Percentiles rank a stretch among this genome's conserved stretches.
Conservation (phyloP, 2,797 vertebrate species). For the Parambassis ranga region DNA sequence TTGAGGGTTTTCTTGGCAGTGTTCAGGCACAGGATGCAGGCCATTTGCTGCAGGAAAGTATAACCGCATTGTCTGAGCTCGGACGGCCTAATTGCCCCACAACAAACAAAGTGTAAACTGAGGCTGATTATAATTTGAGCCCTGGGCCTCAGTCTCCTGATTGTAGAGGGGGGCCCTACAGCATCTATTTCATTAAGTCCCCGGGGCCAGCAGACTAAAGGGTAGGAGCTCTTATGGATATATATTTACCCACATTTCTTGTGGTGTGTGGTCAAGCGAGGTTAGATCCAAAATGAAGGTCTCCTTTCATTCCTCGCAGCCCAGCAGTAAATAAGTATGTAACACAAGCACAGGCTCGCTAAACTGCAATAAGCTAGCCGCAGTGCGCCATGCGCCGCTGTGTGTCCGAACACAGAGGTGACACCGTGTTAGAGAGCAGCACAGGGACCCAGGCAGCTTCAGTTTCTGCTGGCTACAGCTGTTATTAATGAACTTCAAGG, state of each 20-base stretch:
- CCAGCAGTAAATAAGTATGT: constrained; percentile 51
- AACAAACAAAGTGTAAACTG: constrained; percentile 79
- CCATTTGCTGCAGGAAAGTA: constrained; percentile 73
- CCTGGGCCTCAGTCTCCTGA: constrained; percentile 58
- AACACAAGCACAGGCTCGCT: constrained; percentile 20
- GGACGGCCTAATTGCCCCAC: constrained; percentile 72
- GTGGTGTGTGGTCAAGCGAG: constrained; percentile 63
- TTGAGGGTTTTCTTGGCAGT: constrained; percentile 74
- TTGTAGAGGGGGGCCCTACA: constrained; percentile 53
- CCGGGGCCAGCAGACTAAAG: constrained; percentile 44
- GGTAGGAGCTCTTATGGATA: constrained; percentile 49
- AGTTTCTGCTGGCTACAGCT: background rate
- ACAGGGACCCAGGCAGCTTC: background rate
- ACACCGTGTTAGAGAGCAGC: constrained; percentile 4
- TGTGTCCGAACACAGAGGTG: constrained; percentile 18
- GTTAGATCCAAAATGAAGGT: constrained; percentile 51
- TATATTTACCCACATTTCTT: constrained; percentile 73
- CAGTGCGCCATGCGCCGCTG: background rate
- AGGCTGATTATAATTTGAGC: constrained; percentile 76
- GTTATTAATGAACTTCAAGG: constrained; percentile 21
- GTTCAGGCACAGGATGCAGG: constrained; percentile 66
- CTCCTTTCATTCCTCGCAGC: constrained; percentile 47
- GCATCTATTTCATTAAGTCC: constrained; percentile 66
- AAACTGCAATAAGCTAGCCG: constrained; percentile 30
- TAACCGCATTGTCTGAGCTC: constrained; percentile 73